Conservation (phyloP, 2,888 invertebrate species). For the Apodemia zela region DNA sequence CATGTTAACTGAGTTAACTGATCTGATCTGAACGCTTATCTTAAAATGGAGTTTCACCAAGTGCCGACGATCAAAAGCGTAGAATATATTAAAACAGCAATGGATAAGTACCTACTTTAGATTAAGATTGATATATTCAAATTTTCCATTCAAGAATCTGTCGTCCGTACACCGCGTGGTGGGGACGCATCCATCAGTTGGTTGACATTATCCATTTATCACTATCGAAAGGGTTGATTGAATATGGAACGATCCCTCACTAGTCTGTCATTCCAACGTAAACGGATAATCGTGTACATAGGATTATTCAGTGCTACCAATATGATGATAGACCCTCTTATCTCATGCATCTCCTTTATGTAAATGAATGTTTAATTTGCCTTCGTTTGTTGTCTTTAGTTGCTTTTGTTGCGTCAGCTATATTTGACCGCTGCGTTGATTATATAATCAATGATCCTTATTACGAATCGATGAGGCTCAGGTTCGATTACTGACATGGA, state of each 20-base stretch:
- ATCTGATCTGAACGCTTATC: too few species aligned
- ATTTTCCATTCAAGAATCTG: slow-evolving; percentile 24
- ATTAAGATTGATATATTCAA: slow-evolving; percentile 16
- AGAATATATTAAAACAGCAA: too few species aligned
- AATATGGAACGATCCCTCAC: slow-evolving; percentile 39
- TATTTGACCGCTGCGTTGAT: too few species aligned
- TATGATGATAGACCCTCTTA: background rate
- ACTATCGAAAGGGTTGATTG: slow-evolving; percentile 65
- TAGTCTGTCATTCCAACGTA: slow-evolving; percentile 43
- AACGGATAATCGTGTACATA: slow-evolving; percentile 16
- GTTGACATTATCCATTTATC: slow-evolving; percentile 62
- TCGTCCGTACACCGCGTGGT: slow-evolving; percentile 28
- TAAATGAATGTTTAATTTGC: background rate
- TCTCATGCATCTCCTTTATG: background rate
- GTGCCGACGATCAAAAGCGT: too few species aligned
- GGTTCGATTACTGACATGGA: too few species aligned
- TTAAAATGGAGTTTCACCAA: too few species aligned
- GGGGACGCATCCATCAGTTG: slow-evolving; percentile 52
- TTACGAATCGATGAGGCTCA: too few species aligned
- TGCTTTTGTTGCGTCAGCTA: too few species aligned
- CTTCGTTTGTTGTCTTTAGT: background rate
- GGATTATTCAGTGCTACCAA: slow-evolving; percentile 5
- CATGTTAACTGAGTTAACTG: too few species aligned
- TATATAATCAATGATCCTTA: too few species aligned
- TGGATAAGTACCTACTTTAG: background rate